Evolutionary conservation across 2,888 invertebrate genomes (phyloP), one percentile per base, ranked within the genome.

Genomic region (Lasioglossum marginatum): DNA sequence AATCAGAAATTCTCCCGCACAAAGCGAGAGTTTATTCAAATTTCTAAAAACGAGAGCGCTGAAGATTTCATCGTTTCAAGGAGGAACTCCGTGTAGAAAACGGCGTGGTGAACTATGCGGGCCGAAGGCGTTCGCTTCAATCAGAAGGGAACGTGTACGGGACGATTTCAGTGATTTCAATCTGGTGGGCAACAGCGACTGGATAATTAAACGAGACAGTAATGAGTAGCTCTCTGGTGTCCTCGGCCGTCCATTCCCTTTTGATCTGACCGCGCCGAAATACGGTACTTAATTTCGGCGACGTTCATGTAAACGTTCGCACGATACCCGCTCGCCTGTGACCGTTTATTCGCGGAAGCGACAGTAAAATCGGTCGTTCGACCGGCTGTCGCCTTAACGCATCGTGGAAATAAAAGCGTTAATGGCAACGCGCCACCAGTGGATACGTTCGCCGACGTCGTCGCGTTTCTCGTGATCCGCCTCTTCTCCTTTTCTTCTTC

Each of bases 321-420:
- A 71, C 72, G 71, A 60, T 66, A 76, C 79, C 63, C 57, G 37
- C 82, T 73, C 72, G 85, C 89, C 85, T 71, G 87, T 86, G 79
- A 81, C 87, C 88, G 92, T 92, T 90, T 89, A 90, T 90, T 92
- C 87, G 84, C 87, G 91, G 89, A 91, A 92, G 88, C 86, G 89
- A 85, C 91, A 89, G 91, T 93, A 92, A 94, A 94, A 92, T 93
- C 89, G 90, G 85, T 91, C 91, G 91, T 92, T 92, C 90, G 88
- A 88, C 81, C 89, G 77, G 80, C 87, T 48, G 73, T 71, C 77
- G 88, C 90, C 89, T 89, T 91, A 90, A 91, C 91, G 82, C 89
- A 89, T 90, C 77, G 52, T 70, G 87, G 89, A 90, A 92, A 92
- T 92, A 93, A 94, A 93, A 93, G 92, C 91, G 92, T 91, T 93